phyloP scores from a whole-genome alignment of 2,888 invertebrate species.

The Pristionchus mayeri region DNA sequence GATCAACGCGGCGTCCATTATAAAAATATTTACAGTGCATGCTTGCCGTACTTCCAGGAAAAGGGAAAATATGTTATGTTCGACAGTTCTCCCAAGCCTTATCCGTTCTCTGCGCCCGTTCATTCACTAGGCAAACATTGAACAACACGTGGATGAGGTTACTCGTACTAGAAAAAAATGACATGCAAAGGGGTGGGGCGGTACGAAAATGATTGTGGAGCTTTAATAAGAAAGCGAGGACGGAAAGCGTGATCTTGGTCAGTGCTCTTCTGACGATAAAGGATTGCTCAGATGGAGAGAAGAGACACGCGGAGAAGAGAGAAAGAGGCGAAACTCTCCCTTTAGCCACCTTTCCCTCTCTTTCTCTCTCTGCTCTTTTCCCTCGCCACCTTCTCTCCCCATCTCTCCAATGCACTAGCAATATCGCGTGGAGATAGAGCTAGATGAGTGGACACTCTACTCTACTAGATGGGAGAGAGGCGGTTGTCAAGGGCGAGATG shows the following conservation, averaged over 20 bases:
- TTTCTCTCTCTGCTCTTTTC: background rate
- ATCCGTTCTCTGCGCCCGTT: no score
- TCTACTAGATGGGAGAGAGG: background rate
- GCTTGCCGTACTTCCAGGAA: no score
- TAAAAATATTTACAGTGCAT: no score
- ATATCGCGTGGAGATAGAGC: background rate
- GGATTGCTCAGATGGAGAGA: background rate
- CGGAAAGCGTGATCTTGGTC: background rate
- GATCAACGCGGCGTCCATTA: no score
- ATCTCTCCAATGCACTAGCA: no score
- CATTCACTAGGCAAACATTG: no score
- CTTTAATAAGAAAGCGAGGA: background rate
- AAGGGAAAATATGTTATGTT: no score
- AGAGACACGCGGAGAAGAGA: background rate
- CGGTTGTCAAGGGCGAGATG: conserved; percentile 5
- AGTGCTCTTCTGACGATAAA: background rate
- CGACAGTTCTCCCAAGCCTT: no score
- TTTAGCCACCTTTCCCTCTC: background rate
- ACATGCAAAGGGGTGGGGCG: no score
- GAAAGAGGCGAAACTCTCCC: background rate
- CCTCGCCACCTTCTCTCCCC: background rate
- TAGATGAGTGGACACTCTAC: background rate
- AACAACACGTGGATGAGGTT: no score
- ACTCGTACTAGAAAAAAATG: no score
- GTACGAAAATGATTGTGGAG: background rate